Evolutionary conservation across 2,888 invertebrate species (phyloP), one percentile per base, ranked within the genome.

Genomic region (Drosophila ochracea): DNA sequence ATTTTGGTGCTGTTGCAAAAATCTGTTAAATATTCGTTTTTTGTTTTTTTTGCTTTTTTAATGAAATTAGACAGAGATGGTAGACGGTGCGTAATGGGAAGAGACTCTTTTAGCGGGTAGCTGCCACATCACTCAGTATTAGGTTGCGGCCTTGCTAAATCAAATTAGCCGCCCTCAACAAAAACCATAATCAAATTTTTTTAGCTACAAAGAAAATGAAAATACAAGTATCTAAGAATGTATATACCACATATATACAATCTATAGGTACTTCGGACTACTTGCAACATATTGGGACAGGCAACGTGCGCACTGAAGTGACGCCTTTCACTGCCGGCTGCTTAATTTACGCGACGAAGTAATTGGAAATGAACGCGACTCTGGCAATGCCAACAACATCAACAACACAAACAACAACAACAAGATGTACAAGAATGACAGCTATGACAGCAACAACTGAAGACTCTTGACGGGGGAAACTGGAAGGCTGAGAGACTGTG

Each of bases 161-260:
- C 78, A 90, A 86, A 86, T 86, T 86, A 90, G 84, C 91, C 74
- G 84, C 76, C 78, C 67, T 90, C 78, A 73, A 86, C 25, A 47
- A 90, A 74, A 80, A 90, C 89, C 85, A 90, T 89, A 86, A 86
- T 86, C 89, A 91, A 86, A 86, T 86, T 86, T 72, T 80, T 64
- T 64, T 16, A 61, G 57, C 73, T 75, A 86, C 74, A 88, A 83
- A 78, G 86, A 76, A 83, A 59, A 75, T 85, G 78, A 74, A 88
- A 90, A 88, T 47, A 80, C 80, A 57, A 52, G 52, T 31, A 52
- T 35, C 47, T 25, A 47, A 72, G 50, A 16, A 77, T 59, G 55
- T 64, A 59, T 41, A 57, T 30, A 30, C 41, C 25, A 19, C 35
- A 28, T 11, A 35, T 54, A 21, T 54, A 55, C 13, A 80, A 65